phyloP scores from a whole-genome alignment of 2,113 vertebrate species.

The Vireo altiloquus region DNA sequence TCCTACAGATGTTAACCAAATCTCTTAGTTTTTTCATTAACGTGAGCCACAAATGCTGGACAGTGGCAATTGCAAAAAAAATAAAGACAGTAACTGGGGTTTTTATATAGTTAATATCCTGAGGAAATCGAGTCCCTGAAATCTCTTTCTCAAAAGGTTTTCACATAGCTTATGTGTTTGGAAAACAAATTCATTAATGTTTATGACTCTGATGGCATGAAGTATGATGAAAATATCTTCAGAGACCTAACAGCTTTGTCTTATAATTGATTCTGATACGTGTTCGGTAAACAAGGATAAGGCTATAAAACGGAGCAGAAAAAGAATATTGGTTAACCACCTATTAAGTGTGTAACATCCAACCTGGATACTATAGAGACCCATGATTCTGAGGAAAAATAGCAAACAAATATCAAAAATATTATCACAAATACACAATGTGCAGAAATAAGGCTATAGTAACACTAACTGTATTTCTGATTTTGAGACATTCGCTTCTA shows the following conservation, averaged over 20 bases:
- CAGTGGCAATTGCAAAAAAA: background rate
- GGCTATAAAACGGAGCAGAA: background rate
- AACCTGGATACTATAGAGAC: background rate
- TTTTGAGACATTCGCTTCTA: background rate
- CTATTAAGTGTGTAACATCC: background rate
- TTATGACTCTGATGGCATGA: background rate
- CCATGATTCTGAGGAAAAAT: background rate
- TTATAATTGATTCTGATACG: background rate
- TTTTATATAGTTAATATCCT: background rate
- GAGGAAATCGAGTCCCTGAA: background rate
- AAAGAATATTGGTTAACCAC: background rate
- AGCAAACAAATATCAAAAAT: background rate
- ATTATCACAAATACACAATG: background rate
- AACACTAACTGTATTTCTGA: background rate
- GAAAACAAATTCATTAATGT: background rate
- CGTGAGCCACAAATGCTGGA: background rate
- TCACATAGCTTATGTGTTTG: background rate
- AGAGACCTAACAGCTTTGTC: background rate
- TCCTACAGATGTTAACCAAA: background rate
- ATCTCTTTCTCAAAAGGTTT: background rate
- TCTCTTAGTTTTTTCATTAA: background rate
- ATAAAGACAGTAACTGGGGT: rapidly evolving
- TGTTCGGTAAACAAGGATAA: background rate
- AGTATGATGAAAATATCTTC: background rate
- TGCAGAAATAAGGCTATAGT: background rate